These are phyloP conservation scores for Standfussiana lucernea DNA, from an alignment of 2,888 invertebrate species.

Conservation along the genomic window DNA sequence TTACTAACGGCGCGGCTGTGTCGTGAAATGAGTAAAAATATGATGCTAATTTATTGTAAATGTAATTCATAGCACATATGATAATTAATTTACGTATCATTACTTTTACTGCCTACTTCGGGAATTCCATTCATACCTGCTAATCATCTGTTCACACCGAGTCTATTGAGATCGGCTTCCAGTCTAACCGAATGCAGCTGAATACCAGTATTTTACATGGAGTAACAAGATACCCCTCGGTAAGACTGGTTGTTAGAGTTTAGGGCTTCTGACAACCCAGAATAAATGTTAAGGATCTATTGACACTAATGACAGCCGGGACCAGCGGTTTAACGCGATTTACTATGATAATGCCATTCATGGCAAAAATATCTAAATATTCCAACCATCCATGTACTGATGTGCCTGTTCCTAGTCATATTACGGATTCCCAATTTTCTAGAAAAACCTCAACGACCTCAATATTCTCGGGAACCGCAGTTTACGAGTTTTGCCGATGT, in stretches of 20 bases:
- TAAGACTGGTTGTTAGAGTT: no score
- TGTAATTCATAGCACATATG: conserved; percentile 11
- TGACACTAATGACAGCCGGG: neutral
- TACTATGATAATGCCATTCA: neutral
- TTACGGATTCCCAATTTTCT: neutral
- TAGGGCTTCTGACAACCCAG: neutral
- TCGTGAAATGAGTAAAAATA: conserved; percentile 14
- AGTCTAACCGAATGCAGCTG: neutral
- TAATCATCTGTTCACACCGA: neutral
- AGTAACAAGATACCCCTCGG: neutral
- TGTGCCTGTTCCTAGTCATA: neutral
- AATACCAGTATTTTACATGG: neutral
- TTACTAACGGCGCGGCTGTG: neutral
- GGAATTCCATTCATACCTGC: neutral
- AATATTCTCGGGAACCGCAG: conserved; percentile 10
- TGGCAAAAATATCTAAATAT: neutral
- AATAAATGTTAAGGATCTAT: neutral
- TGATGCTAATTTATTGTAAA: neutral
- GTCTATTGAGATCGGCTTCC: neutral
- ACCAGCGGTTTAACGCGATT: neutral
- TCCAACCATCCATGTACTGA: neutral
- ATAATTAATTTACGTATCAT: neutral
- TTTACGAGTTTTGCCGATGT: neutral
- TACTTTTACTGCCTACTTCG: neutral
- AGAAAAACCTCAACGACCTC: neutral